Conservation (phyloP, 2,797 vertebrate genomes). For the Lutjanus campechanus region DNA sequence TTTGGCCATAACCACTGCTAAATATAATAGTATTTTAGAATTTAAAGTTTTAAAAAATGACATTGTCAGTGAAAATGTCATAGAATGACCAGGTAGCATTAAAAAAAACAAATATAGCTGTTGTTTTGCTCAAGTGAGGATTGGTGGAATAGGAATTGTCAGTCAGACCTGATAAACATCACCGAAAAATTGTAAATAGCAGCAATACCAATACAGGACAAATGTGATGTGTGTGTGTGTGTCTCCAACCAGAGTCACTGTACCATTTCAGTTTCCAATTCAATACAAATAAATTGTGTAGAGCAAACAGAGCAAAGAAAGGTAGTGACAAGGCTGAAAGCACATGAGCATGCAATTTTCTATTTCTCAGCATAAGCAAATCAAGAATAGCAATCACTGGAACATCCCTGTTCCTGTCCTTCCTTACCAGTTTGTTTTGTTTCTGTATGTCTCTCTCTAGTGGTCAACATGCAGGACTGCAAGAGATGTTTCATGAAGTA, state of each 20-base stretch:
- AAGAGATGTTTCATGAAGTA: not conserved
- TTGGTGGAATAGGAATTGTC: not conserved
- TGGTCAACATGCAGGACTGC: conserved; percentile 5
- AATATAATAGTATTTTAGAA: not conserved
- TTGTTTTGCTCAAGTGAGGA: not conserved
- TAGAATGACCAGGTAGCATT: no score
- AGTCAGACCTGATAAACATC: not conserved
- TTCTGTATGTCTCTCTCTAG: conserved; percentile 23
- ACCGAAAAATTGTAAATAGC: not conserved
- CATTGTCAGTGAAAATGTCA: no score
- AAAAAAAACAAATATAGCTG: not conserved
- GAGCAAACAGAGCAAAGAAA: not conserved
- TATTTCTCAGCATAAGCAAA: not conserved
- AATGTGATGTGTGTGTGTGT: no score
- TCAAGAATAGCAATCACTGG: not conserved
- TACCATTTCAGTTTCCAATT: not conserved
- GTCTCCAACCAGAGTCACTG: no score
- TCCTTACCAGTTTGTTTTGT: not conserved
- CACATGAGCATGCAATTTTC: not conserved
- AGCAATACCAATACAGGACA: not conserved
- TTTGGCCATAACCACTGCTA: not conserved
- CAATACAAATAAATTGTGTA: not conserved
- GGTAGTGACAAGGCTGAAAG: not conserved
- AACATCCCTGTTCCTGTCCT: not conserved
- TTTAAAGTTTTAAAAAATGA: not conserved